phyloP scores from a whole-genome alignment of 2,797 vertebrate species.

The Zenarchopterus dispar region DNA sequence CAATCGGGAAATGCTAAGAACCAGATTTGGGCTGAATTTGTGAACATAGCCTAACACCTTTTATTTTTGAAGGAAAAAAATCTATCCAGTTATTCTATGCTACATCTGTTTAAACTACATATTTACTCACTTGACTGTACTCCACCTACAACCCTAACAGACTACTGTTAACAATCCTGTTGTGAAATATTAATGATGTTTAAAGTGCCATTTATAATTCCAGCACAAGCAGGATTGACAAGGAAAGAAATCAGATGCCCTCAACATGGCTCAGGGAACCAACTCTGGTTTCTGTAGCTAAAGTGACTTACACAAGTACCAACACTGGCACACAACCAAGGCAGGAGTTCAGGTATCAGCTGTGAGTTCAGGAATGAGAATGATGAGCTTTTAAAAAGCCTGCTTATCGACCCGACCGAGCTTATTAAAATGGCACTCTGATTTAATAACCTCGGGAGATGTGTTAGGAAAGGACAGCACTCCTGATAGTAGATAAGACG shows the following conservation, averaged over 20 bases:
- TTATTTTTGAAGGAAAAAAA: too few species aligned
- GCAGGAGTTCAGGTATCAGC: conserved; percentile 13
- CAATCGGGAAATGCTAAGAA: too few species aligned
- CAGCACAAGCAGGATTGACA: too few species aligned
- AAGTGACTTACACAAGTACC: conserved; percentile 19
- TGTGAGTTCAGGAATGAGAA: conserved; percentile 17
- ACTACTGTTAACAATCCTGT: too few species aligned
- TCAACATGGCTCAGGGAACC: conserved; percentile 24
- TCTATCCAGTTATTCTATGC: too few species aligned
- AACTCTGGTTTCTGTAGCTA: conserved; percentile 19
- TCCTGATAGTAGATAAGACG: conserved; percentile 41
- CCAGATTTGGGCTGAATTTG: too few species aligned
- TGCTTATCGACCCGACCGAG: conserved; percentile 40
- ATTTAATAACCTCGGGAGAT: too few species aligned
- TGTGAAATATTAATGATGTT: too few species aligned
- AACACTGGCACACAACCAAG: conserved; percentile 1
- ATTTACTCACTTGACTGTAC: neutral
- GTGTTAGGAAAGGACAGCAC: conserved; percentile 14
- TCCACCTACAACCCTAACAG: too few species aligned
- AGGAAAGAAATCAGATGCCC: conserved; percentile 20
- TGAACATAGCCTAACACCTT: too few species aligned
- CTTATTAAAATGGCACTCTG: conserved; percentile 38
- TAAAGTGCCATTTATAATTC: too few species aligned
- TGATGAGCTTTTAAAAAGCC: conserved; percentile 56
- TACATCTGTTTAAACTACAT: too few species aligned